Base-by-base conservation (phyloP, 2,797 vertebrate genomes). In the Tenualosa ilisha region DNA sequence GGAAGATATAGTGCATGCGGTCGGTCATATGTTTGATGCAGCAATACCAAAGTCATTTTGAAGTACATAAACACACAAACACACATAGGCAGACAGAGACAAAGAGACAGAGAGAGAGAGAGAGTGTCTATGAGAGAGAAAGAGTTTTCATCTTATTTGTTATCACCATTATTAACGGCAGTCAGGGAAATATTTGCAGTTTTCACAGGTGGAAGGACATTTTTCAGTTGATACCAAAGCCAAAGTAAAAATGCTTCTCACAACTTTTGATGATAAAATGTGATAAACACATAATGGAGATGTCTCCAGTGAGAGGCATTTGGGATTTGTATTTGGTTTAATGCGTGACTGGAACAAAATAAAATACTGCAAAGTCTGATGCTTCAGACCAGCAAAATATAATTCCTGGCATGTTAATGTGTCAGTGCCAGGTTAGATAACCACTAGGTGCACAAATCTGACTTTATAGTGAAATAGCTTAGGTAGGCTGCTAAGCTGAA, bases 381-480 rank as follows among this genome's bases (percentile, higher is more conserved):
- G 31, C 0, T 31, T 31, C 31, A 31, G 31, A 31, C 31, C 31
- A 49, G 1, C 46, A 49, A 8, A 49, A 49, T 49, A 8, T 49
- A 49, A 12, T 49, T 49, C 46, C 46, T 31, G 31, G 31, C 46
- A 49, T 4, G 46, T 49, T 49, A 49, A 49, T 13, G 11, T 68
- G 63, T 31, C 26, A 68, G 37, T 40, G 37, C 68, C 37, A 59
- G 20, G 56, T 22, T 22, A 59, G 31, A 20, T 40, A 75, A 15
- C 12, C 53, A 54, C 15, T 40, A 40, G 31, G 68, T 72, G 1
- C 17, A 40, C 15, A 75, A 43, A 75, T 43, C 6, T 15, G 65
- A 9, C 26, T 72, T 37, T 3, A 37, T 1, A 37, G 37, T 37
- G 37, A 15, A 37, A 91, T 90, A 93, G 91, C 92, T 91, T 92